Conservation (phyloP, 2,113 vertebrate genomes). For the Indri indri region DNA sequence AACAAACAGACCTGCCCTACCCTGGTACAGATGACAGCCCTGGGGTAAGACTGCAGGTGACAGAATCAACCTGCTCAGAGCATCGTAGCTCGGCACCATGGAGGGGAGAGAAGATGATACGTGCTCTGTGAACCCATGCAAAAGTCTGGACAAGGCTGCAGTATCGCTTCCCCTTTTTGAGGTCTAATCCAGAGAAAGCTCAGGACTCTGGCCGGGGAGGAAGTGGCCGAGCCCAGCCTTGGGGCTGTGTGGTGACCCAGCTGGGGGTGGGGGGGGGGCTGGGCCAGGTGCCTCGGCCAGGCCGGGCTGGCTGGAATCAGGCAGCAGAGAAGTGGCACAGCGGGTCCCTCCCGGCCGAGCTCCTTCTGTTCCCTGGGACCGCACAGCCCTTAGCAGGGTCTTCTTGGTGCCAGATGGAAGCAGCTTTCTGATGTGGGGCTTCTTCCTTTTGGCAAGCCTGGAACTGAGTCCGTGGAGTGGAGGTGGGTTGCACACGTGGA, state of each 20-base stretch:
- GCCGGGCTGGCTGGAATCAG: too few relatives aligned
- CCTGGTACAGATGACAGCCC: neutral
- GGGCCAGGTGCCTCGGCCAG: neutral
- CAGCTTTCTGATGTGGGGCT: too few relatives aligned
- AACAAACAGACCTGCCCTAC: too few relatives aligned
- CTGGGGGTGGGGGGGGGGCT: too few relatives aligned
- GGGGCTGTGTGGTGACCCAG: neutral
- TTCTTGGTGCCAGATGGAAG: neutral
- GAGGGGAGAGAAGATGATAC: neutral
- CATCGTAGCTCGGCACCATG: fast-evolving
- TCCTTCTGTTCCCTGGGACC: too few relatives aligned
- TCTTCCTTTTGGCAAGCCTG: fast-evolving
- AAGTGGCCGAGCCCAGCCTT: neutral
- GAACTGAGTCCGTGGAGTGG: neutral
- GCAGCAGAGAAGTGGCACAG: fast-evolving
- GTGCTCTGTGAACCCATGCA: fast-evolving
- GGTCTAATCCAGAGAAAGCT: neutral
- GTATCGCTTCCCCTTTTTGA: neutral
- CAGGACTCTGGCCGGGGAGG: slow-evolving; percentile 10
- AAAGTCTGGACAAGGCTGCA: neutral
- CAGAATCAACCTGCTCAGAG: neutral
- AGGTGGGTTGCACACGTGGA: neutral
- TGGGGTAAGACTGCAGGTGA: neutral
- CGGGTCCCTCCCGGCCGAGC: too few relatives aligned
- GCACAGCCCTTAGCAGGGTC: fast-evolving